Conservation (phyloP, 2,888 invertebrate genomes). For the Limnephilus lunatus region DNA sequence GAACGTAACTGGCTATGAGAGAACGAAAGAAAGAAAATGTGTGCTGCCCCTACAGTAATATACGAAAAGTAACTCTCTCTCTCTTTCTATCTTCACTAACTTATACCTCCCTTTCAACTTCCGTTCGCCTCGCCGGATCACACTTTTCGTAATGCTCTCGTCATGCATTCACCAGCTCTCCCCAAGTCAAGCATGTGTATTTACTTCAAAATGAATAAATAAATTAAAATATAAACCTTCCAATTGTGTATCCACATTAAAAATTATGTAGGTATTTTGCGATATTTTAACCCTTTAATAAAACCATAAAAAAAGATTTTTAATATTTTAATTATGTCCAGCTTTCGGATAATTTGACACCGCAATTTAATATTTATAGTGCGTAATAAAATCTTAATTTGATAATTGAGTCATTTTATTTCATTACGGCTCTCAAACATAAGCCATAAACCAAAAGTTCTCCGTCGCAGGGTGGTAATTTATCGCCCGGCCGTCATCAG, state of each 20-base stretch:
- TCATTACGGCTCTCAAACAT: neutral
- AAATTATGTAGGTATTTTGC: neutral
- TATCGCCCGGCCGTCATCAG: neutral
- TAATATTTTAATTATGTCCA: neutral
- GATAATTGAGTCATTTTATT: neutral
- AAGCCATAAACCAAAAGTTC: neutral
- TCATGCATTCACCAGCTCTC: too few species aligned
- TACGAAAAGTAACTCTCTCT: too few species aligned
- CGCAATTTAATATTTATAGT: neutral
- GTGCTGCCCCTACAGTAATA: too few species aligned
- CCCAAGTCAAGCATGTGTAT: too few species aligned
- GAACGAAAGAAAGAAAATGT: too few species aligned
- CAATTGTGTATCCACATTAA: neutral
- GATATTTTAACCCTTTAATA: neutral
- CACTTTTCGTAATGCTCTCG: too few species aligned
- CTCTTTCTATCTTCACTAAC: too few species aligned
- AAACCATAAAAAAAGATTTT: neutral
- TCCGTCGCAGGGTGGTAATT: neutral
- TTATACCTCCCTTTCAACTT: too few species aligned
- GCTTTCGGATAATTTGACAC: neutral
- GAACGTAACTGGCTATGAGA: too few species aligned
- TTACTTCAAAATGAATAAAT: too few species aligned
- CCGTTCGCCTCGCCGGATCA: too few species aligned
- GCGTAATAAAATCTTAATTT: neutral
- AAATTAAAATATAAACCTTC: too few species aligned